These are phyloP conservation scores for Lepisosteus osseus DNA, from an alignment of 2,113 vertebrate species.

Conservation along the genomic window DNA sequence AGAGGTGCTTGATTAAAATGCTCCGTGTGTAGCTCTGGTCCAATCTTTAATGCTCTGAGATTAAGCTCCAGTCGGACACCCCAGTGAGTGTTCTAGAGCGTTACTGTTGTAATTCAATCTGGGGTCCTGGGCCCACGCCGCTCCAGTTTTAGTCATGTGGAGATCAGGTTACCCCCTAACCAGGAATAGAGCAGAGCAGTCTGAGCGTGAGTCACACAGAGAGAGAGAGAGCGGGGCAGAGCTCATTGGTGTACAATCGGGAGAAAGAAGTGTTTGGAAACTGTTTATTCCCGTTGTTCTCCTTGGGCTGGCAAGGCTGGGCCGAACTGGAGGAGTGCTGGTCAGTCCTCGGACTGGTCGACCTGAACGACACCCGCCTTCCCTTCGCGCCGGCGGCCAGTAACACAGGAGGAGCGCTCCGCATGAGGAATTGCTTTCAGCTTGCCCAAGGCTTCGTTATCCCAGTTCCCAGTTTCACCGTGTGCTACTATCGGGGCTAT, in stretches of 20 bases:
- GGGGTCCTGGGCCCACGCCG: background rate
- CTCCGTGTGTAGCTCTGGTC: background rate
- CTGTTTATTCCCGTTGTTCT: background rate
- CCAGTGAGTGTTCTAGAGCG: background rate
- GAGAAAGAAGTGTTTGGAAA: background rate
- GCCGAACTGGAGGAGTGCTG: background rate
- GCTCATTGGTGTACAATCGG: background rate
- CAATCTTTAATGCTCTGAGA: background rate
- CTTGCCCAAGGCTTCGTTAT: too few relatives aligned
- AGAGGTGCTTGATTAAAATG: background rate
- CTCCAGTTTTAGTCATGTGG: slow-evolving; percentile 16
- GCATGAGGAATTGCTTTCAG: too few relatives aligned
- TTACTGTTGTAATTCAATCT: background rate
- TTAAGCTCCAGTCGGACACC: background rate
- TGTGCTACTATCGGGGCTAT: too few relatives aligned
- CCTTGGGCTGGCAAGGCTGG: background rate
- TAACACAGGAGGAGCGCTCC: too few relatives aligned
- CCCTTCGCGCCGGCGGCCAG: too few relatives aligned
- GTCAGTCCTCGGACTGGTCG: too few relatives aligned
- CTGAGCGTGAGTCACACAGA: too few relatives aligned
- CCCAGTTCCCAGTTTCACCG: too few relatives aligned
- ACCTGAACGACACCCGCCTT: too few relatives aligned
- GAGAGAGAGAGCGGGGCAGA: background rate
- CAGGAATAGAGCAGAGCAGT: background rate
- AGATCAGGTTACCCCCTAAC: slow-evolving; percentile 6